Conservation (phyloP, 2,888 invertebrate species). For the Acronicta aceris region DNA sequence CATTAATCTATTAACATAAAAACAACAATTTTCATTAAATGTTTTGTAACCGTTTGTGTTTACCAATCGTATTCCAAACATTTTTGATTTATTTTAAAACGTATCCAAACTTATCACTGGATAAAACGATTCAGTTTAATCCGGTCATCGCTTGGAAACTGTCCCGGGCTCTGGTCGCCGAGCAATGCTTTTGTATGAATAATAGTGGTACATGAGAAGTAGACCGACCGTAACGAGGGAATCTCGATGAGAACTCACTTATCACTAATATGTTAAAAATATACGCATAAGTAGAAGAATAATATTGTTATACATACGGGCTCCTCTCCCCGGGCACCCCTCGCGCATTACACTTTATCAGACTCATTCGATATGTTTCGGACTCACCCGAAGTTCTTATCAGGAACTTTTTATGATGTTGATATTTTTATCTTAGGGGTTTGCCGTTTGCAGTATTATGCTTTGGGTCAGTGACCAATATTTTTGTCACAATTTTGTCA, state of each 20-base stretch:
- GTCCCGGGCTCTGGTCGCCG: background rate
- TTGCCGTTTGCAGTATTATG: too few relatives aligned
- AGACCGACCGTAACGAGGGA: background rate
- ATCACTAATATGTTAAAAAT: background rate
- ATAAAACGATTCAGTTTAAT: background rate
- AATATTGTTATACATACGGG: background rate
- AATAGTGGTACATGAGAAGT: background rate
- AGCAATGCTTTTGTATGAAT: background rate
- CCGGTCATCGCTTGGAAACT: background rate
- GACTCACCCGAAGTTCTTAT: too few relatives aligned
- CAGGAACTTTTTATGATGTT: too few relatives aligned
- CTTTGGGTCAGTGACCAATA: too few relatives aligned
- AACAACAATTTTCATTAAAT: background rate
- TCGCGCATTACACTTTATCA: too few relatives aligned
- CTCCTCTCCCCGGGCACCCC: too few relatives aligned
- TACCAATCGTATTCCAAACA: background rate
- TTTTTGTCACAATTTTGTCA: too few relatives aligned
- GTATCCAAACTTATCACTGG: background rate
- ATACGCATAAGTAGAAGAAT: background rate
- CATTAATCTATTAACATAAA: background rate
- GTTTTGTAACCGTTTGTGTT: too few relatives aligned
- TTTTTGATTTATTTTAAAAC: background rate
- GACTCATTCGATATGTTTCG: too few relatives aligned
- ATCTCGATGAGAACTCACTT: background rate
- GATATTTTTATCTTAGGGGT: too few relatives aligned